Evolutionary conservation across 2,797 vertebrate species (phyloP), one percentile per base, ranked within the genome.

Genomic region (Cryptoprocta ferox): DNA sequence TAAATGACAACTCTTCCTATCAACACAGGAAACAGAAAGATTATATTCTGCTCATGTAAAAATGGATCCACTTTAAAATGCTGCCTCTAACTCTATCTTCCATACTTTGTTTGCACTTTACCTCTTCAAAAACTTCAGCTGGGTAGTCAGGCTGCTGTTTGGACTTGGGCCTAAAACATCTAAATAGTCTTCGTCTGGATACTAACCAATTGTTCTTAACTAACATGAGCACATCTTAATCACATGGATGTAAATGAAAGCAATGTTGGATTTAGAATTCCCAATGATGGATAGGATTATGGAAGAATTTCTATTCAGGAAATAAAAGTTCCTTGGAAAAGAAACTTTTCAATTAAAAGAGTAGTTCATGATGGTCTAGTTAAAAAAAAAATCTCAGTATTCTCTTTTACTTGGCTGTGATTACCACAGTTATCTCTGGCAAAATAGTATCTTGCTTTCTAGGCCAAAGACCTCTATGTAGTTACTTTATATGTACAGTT

Each of bases 191-290:
- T 87, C 50, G 68, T 39, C 32, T 79, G 35, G n/a, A 79, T 48
- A 97, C 91, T n/a, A 94, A 81, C 14, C 76, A 85, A 90, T 12
- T 48, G 21, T 71, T 96, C 56, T 87, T 70, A 80, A 88, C 50
- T 88, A 91, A 95, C 61, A 83, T 11, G 87, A 56, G 63, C 42
- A 92, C 89, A 92, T 86, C 45, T 89, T 86, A 32, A 30, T 66
- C 85, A 76, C 6, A 86, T 4, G 28, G 37, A 79, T 73, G 48
- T 84, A 56, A 39, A 76, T 15, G 26, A 95, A 92, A 90, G 53
- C 50, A 66, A 79, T 32, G 10, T 13, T 89, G n/a, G 30, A 87
- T 88, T 94, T 92, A 97, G 42, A 95, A 95, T 80, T 81, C 35
- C 65, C 85, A 73, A 30, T 48, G 42, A 35, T 30, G 8, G 26